Conservation (phyloP, 2,113 vertebrate species). For the Pluvianellus socialis region DNA sequence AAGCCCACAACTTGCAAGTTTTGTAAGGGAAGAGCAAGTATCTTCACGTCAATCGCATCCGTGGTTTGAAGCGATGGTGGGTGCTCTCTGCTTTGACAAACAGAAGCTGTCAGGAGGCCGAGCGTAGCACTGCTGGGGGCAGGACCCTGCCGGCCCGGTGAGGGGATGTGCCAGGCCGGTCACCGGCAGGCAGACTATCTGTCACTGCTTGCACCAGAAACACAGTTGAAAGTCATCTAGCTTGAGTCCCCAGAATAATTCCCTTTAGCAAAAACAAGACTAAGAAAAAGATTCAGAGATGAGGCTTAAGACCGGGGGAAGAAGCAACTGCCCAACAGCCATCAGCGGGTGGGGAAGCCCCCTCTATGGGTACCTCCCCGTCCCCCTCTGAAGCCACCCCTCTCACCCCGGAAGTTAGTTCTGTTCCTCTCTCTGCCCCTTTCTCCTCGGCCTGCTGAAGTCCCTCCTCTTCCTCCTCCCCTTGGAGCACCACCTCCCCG, state of each 20-base stretch:
- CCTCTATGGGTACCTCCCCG: slow-evolving; percentile 91
- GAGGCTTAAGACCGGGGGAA: neutral
- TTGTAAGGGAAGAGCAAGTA: neutral
- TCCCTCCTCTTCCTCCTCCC: slow-evolving; percentile 88
- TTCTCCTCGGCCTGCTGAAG: slow-evolving; percentile 86
- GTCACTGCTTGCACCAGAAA: neutral
- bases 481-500: slow-evolving; percentile 88
- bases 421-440: slow-evolving; percentile 92
- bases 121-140: neutral
- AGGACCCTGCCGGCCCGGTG: neutral
- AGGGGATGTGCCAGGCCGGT: neutral
- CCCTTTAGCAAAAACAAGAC: neutral
- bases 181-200: neutral
- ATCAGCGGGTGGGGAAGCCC: slow-evolving; percentile 86
- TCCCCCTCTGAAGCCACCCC: slow-evolving; percentile 90
- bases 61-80: neutral
- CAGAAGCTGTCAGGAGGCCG: neutral
- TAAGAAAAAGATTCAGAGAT: neutral
- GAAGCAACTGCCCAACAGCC: neutral
- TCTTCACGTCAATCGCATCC: rapidly evolving
- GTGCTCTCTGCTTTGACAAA: neutral
- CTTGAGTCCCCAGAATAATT: neutral
- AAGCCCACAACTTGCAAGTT: neutral
- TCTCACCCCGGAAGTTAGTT: slow-evolving; percentile 92
- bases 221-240: neutral